Evolutionary conservation across 2,797 vertebrate species (phyloP).

Genomic region (Glyptemys insculpta): DNA sequence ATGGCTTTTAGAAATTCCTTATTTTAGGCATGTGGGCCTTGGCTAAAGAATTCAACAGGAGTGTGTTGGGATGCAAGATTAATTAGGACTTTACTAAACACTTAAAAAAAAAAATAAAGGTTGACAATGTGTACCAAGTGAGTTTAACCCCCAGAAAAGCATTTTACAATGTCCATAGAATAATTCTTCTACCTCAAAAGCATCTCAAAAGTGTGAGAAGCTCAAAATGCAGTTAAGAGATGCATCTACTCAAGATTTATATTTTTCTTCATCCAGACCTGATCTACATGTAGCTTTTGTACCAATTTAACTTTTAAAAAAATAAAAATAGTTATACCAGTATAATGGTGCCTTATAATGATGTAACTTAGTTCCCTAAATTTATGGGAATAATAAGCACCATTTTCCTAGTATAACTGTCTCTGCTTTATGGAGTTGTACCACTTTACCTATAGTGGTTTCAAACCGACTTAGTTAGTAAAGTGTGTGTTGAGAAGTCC

Average conservation of each 20-base stretch:
- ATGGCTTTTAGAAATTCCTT: neutral
- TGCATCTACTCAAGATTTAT: neutral
- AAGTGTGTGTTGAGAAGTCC: slow-evolving; percentile 25
- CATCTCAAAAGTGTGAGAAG: neutral
- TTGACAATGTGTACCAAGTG: neutral
- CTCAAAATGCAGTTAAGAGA: neutral
- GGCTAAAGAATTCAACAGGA: neutral
- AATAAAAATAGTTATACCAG: slow-evolving; percentile 29
- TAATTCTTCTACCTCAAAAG: neutral
- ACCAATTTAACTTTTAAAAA: slow-evolving; percentile 36
- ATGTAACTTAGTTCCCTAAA: neutral
- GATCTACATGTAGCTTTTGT: slow-evolving; percentile 11
- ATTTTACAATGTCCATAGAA: neutral
- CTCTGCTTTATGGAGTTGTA: fast-evolving
- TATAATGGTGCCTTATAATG: neutral
- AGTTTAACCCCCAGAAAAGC: neutral
- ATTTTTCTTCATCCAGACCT: neutral
- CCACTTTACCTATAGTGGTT: neutral
- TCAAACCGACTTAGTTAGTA: slow-evolving; percentile 54
- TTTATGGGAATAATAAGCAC: neutral
- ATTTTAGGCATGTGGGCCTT: neutral
- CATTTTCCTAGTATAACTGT: neutral
- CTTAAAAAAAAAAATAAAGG: neutral
- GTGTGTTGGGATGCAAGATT: neutral
- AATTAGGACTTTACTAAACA: slow-evolving; percentile 24